phyloP scores from a whole-genome alignment of 2,888 invertebrate species.

The Leucania comma region DNA sequence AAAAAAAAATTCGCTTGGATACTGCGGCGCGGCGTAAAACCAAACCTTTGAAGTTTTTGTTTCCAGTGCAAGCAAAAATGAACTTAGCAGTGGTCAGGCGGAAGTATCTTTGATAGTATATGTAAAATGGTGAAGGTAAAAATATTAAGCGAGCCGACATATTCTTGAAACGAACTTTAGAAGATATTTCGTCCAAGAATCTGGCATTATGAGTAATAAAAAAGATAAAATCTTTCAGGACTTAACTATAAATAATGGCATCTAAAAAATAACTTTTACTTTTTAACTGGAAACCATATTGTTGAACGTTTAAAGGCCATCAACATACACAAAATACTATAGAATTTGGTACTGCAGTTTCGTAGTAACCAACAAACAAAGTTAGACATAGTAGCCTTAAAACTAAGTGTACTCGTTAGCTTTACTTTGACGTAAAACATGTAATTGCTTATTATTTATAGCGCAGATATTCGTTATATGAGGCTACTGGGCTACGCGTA shows the following conservation, averaged over 20 bases:
- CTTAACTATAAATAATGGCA: not conserved
- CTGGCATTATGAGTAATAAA: too few relatives aligned
- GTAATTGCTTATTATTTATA: conserved; percentile 65
- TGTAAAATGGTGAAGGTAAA: too few relatives aligned
- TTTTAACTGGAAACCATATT: not conserved
- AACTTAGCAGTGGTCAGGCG: too few relatives aligned
- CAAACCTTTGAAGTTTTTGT: too few relatives aligned
- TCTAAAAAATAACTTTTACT: not conserved
- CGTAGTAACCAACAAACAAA: conserved; percentile 5
- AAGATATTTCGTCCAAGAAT: not conserved
- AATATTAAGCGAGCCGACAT: too few relatives aligned
- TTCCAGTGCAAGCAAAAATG: too few relatives aligned
- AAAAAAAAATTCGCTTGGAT: too few relatives aligned
- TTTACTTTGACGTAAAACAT: conserved; percentile 46
- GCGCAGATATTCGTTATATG: conserved; percentile 40
- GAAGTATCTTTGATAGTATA: too few relatives aligned
- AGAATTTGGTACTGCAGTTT: conserved; percentile 11
- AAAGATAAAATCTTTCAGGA: not conserved
- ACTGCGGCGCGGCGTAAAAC: too few relatives aligned
- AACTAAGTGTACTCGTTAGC: conserved; percentile 25
- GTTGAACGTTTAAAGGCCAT: not conserved
- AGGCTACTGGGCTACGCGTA: conserved; percentile 12
- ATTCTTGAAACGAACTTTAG: too few relatives aligned
- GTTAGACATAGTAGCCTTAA: conserved; percentile 12
- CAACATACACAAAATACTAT: not conserved